Evolutionary conservation across 2,113 vertebrate species (phyloP), one percentile per base, ranked within the genome.

Genomic region (Lamprologus ornatipinnis): DNA sequence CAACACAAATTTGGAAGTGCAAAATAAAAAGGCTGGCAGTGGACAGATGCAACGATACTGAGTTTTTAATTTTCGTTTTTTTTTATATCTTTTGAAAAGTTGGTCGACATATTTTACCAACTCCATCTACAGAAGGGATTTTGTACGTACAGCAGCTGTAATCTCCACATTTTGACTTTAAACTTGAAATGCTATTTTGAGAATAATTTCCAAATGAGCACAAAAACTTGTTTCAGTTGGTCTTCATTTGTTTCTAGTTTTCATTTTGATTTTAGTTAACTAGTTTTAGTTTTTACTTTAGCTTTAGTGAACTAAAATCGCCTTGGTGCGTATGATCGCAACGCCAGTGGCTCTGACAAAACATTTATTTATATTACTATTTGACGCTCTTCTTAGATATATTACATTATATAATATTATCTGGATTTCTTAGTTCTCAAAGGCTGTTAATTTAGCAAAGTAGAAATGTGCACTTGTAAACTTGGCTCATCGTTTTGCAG

Each of bases 11-110:
- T 65, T 65, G 60, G 10, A 37, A 65, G 33, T 37, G 60, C 17
- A 35, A 65, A 3, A 35, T 65, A 35, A n/a, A 35, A 65, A 7
- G 31, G 17, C 9, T 65, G 33, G 60, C 31, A 3, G 60, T 65
- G 17, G 31, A 37, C 10, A 37, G 10, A 65, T 65, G 31, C 31
- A 63, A n/a, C 9, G 0, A 63, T 63, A 12, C 9, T 2, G 9
- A 65, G 17, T 65, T 65, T 35, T 65, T 7, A 19, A 65, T n/a
- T 65, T 12, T 35, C 0, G 0, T 0, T 2, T 5, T 63, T 57
- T 58, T 65, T 9, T 12, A 5, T 65, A n/a, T 65, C 2, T 37
- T 65, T 65, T 65, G 17, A n/a, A 37, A 65, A 12, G 60, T 35
- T 65, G 31, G 3, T 37, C 1, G 2, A 35, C 31, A 7, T 65